These are phyloP conservation scores for Bombus polaris DNA, from an alignment of 1,140 invertebrate genomes.

Conservation along the genomic window DNA sequence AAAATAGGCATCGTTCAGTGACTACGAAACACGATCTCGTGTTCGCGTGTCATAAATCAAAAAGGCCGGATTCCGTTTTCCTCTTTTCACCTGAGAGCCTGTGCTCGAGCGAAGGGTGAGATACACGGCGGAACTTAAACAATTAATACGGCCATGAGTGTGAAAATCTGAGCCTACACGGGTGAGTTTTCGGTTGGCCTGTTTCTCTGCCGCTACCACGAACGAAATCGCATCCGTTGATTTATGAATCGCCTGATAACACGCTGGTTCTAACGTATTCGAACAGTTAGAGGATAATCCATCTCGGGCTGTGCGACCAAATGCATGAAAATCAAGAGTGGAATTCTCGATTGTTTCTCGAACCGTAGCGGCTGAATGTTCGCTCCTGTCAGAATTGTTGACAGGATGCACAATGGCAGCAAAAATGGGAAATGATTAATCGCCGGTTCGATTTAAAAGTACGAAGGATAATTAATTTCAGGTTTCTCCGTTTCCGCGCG, in stretches of 20 bases:
- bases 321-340: not conserved
- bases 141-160: not conserved
- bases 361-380: not conserved
- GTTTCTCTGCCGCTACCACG: no score
- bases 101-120: not conserved
- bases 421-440: conserved; percentile 11
- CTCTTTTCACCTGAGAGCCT: not conserved
- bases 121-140: not conserved
- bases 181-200: not conserved
- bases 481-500: not conserved
- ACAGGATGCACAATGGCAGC: not conserved
- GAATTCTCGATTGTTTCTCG: conserved; percentile 19
- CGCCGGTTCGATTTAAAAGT: not conserved
- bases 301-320: not conserved
- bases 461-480: conserved; percentile 12
- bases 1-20: conserved; percentile 17
- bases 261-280: not conserved
- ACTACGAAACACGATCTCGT: not conserved
- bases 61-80: not conserved
- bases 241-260: conserved; percentile 1
- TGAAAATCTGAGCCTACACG: not conserved
- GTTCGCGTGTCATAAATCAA: conserved; percentile 6
- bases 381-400: not conserved
- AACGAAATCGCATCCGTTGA: not conserved
- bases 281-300: not conserved